Evolutionary conservation across 2,797 vertebrate species (phyloP), one percentile per base, ranked within the genome.

Genomic region (Corythornis leucogaster): DNA sequence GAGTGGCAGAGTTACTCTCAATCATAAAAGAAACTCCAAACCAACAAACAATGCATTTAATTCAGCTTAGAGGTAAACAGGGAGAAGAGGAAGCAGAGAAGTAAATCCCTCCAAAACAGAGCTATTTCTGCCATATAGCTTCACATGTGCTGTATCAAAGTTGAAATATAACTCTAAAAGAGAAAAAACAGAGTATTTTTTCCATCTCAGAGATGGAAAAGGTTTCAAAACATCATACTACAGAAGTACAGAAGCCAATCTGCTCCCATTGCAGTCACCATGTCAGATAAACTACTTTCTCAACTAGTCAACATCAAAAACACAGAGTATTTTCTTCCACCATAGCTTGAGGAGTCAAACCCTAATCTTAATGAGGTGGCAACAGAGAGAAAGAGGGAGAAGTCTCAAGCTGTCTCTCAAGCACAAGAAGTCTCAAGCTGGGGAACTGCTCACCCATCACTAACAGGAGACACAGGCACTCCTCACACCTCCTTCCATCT

Each of bases 391-490:
- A 67, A 59, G 18, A 62, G 8, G 43, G 15, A 61, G 43, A 35
- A 66, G 35, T n/a, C 43, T 83, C 12, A 31, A n/a, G 18, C 5
- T 35, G 35, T 35, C 35, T 35, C 35, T 35, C 35, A 64, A 48
- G n/a, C 40, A 45, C 43, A 45, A 45, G 43, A 45, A 45, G 30
- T 26, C 42, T 81, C 54, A 62, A 84, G 8, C 12, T 42, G 18
- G 40, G n/a, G 6, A 16, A 85, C 16, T 8, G 8, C 19, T 85
- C 40, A 53, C 19, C 14, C 21, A 5, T 53, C 31, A 11, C 21
- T 55, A 24, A 26, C 0, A 3, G n/a, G n/a, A 7, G 7, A 1
- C 21, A 62, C 0, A 62, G 57, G 35, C 20, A 79, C 2, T 59
- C 9, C 24, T 76, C 24, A 57, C n/a, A 24, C 43, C 31, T 85